Base-by-base conservation (phyloP, 2,113 vertebrate species). In the Panthera tigris region DNA sequence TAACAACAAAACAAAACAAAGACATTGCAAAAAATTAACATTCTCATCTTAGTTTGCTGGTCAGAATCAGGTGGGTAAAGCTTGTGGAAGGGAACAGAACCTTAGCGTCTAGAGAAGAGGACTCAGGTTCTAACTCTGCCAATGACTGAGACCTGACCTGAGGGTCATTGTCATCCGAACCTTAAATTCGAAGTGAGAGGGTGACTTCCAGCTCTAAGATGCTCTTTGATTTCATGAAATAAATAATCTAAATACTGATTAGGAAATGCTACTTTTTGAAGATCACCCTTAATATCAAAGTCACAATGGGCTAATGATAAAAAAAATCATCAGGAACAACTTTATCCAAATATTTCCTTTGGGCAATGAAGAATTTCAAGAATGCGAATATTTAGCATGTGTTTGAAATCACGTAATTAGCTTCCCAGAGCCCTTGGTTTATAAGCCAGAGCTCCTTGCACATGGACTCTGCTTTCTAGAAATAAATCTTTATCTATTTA, bases 401-500 rank as follows among this genome's bases (percentile, higher is more conserved):
- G 4, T 45, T 23, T 16, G 12, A 92, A 89, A 85, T 96, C 39
- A n/a, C 31, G 81, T 29, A 55, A 21, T 84, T 65, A 74, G 33
- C 9, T 92, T 63, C 36, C 39, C 50, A 66, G n/a, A 33, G 9
- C 4, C 2, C 4, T 13, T 50, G 36, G 7, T n/a, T 81, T 78
- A 36, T 45, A 95, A 86, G 1, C 11, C 13, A 78, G 79, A 66
- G 5, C 3, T 79, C 4, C 19, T 57, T 68, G 16, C 0, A 31
- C 4, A 10, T 50, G 21, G 2, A 27, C 3, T 71, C 4, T 76
- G 68, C 66, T 73, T 61, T 36, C 27, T 76, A 81, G 61, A 95
- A 90, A 95, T 68, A 73, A 83, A 63, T 3, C 15, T 95, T 68
- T 8, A 68, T 36, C 7, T 33, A 81, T 63, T 93, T 86, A 73